Evolutionary conservation across 2,797 vertebrate species (phyloP).

Genomic region (Delichon dasypus): DNA sequence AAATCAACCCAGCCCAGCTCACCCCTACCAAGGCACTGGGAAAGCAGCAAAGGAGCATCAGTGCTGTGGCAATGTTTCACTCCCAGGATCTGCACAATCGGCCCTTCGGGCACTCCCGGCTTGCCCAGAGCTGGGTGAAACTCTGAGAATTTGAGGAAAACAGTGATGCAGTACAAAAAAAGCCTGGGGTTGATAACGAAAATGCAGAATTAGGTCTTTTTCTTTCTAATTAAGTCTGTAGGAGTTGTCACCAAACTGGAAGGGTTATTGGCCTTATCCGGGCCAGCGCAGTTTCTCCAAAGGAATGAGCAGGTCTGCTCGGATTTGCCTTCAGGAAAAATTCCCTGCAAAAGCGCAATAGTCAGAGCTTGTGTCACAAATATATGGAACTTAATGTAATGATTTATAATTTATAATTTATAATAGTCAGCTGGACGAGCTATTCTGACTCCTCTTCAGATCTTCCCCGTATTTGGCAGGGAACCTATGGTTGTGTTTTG

Average conservation of each 20-base stretch:
- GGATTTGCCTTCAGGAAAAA: not conserved
- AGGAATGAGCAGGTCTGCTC: not conserved
- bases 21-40: not conserved
- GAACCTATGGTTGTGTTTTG: not conserved
- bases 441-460: not conserved
- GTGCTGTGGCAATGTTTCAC: rapidly evolving
- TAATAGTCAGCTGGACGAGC: not conserved
- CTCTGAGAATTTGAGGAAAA: not conserved
- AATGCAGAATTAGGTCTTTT: conserved; percentile 24
- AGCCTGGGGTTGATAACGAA: not conserved
- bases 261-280: not conserved
- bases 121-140: not conserved
- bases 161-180: not conserved
- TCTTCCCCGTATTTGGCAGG: not conserved
- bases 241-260: not conserved
- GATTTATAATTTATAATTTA: conserved; percentile 46
- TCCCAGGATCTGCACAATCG: not conserved
- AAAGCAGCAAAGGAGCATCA: not conserved
- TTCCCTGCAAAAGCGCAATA: not conserved
- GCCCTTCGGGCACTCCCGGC: not conserved
- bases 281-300: not conserved
- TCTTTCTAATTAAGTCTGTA: conserved; percentile 24
- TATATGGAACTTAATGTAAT: not conserved
- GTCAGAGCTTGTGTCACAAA: not conserved
- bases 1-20: not conserved